Evolutionary conservation across 2,888 invertebrate genomes (phyloP).

Genomic region (Leuctra nigra): DNA sequence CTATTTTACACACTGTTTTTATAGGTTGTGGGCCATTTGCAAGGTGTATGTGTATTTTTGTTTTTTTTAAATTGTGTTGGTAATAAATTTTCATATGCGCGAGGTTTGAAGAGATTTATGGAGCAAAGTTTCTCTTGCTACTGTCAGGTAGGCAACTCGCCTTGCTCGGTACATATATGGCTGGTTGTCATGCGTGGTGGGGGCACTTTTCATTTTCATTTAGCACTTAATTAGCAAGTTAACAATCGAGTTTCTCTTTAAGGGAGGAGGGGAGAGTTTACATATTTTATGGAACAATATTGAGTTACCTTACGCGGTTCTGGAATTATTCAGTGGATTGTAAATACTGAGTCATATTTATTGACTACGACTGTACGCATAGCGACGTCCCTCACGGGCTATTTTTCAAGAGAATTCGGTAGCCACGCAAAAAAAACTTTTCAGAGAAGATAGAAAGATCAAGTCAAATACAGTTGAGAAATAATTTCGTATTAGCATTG

Average conservation of each 20-base stretch:
- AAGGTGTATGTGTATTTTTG: background rate
- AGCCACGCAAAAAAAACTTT: background rate
- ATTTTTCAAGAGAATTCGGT: conserved; percentile 6
- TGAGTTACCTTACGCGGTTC: no score
- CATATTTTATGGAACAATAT: no score
- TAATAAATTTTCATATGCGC: conserved; percentile 9
- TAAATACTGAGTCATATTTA: no score
- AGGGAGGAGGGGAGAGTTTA: no score
- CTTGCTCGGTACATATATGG: background rate
- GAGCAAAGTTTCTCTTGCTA: conserved; percentile 4
- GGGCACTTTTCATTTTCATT: conserved; percentile 1
- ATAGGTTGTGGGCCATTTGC: background rate
- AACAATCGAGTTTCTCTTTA: conserved; percentile 3
- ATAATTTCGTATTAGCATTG: conserved; percentile 12
- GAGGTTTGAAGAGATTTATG: conserved; percentile 4
- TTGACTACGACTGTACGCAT: background rate
- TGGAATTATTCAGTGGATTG: no score
- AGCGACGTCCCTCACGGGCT: background rate
- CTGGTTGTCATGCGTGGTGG: background rate
- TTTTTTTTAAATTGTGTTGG: conserved; percentile 4
- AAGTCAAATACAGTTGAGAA: conserved; percentile 13
- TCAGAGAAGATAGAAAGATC: conserved; percentile 6
- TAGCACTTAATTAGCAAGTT: conserved; percentile 11
- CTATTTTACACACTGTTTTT: background rate
- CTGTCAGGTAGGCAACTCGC: background rate